A percentile compares a stretch with the other conserved stretches of the same genome.
Conservation (phyloP, 2,888 invertebrate genomes). For the Toxonevra muliebris region DNA sequence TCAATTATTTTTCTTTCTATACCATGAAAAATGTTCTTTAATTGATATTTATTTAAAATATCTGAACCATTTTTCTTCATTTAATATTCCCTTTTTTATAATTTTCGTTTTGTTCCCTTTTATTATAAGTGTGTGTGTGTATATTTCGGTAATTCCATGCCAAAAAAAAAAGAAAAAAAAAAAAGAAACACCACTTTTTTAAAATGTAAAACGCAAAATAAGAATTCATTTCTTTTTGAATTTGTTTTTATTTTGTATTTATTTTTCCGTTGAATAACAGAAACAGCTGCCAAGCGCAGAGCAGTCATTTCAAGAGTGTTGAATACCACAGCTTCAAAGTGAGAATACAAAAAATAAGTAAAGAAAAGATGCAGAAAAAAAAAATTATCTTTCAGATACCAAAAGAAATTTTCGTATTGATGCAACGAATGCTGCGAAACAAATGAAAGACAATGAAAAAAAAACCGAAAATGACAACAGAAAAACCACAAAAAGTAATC, state of each 20-base stretch:
- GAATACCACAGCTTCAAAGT: conserved; percentile 1
- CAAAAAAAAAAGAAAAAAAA: not conserved
- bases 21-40: too few relatives aligned
- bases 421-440: too few relatives aligned
- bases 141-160: too few relatives aligned
- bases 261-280: conserved; percentile 23
- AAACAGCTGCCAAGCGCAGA: conserved; percentile 34
- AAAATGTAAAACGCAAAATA: not conserved
- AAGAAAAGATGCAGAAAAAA: too few relatives aligned
- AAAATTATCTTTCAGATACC: too few relatives aligned
- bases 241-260: not conserved
- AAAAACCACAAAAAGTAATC: too few relatives aligned
- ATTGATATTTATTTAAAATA: too few relatives aligned
- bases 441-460: too few relatives aligned
- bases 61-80: too few relatives aligned
- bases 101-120: conserved; percentile 7
- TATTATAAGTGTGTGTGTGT: not conserved
- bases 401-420: too few relatives aligned
- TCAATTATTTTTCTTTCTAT: too few relatives aligned
- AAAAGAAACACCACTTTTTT: not conserved
- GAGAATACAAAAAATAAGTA: not conserved
- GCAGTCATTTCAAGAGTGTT: conserved; percentile 15
- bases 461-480: too few relatives aligned
- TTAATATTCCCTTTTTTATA: not conserved
- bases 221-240: not conserved